phyloP scores from a whole-genome alignment of 2,888 invertebrate species.

The Cantharis flavilabris region DNA sequence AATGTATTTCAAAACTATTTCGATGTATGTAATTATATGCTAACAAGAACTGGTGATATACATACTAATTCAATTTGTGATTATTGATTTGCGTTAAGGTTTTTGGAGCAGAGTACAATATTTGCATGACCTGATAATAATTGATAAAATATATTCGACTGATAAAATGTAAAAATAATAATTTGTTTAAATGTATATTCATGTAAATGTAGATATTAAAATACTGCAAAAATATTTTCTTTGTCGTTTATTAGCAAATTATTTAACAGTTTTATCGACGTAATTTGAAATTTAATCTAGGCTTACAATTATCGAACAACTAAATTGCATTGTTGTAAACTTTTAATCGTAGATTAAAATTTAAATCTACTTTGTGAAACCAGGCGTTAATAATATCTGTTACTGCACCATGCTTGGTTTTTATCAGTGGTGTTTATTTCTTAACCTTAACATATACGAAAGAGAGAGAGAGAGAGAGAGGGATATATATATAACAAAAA shows the following conservation, averaged over 20 bases:
- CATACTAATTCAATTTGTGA: constrained; percentile 16
- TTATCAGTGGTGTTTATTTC: no score
- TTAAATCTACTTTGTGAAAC: no score
- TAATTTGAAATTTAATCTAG: no score
- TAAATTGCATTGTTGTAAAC: no score
- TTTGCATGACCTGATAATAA: constrained; percentile 19
- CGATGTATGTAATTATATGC: not conserved
- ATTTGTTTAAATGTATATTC: constrained; percentile 47
- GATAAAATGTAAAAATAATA: constrained; percentile 40
- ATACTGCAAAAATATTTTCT: constrained; percentile 29
- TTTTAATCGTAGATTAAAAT: no score
- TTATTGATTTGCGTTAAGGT: constrained; percentile 13
- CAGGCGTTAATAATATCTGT: no score
- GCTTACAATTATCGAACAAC: no score
- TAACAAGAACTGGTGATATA: not conserved
- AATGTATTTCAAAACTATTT: not conserved
- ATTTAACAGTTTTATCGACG: no score
- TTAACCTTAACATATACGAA: no score
- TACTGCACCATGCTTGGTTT: no score
- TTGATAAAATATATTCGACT: constrained; percentile 36
- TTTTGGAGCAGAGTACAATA: constrained; percentile 19
- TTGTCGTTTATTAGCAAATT: not conserved
- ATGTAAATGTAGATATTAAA: constrained; percentile 46
- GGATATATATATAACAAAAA: no score
- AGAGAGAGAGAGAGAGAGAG: no score